phyloP scores from a whole-genome alignment of 2,113 vertebrate genomes.

The Ctenodactylus gundi region DNA sequence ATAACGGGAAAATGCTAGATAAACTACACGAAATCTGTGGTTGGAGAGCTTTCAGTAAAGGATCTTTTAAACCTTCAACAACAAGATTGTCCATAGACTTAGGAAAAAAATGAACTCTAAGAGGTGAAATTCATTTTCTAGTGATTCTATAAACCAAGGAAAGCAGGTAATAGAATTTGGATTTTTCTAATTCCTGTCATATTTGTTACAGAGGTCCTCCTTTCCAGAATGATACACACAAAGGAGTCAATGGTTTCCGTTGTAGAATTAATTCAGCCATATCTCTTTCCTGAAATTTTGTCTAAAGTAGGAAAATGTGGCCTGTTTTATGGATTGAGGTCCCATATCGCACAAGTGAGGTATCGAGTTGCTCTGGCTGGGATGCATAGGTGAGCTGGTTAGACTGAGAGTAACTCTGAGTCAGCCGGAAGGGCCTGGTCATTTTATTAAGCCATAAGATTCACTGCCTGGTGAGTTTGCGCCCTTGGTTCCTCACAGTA shows the following conservation, averaged over 20 bases:
- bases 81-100: neutral
- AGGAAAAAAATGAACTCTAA: neutral
- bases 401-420: neutral
- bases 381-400: neutral
- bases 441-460: neutral
- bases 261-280: neutral
- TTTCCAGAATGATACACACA: neutral
- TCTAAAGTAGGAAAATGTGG: neutral
- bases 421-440: neutral
- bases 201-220: neutral
- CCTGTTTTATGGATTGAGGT: neutral
- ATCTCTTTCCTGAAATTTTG: neutral
- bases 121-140: neutral
- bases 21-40: neutral
- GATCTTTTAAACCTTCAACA: neutral
- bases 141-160: neutral
- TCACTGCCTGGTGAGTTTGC: neutral
- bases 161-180: neutral
- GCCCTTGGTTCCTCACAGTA: neutral
- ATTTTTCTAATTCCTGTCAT: neutral
- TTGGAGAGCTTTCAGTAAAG: conserved; percentile 31
- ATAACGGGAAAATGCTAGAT: conserved; percentile 17
- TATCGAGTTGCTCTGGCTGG: neutral
- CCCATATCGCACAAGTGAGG: neutral
- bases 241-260: neutral